Percentiles rank a stretch among this genome's conserved stretches.
Evolutionary conservation across 1,140 invertebrate genomes (phyloP).

Genomic region (Heliothis subflexa): DNA sequence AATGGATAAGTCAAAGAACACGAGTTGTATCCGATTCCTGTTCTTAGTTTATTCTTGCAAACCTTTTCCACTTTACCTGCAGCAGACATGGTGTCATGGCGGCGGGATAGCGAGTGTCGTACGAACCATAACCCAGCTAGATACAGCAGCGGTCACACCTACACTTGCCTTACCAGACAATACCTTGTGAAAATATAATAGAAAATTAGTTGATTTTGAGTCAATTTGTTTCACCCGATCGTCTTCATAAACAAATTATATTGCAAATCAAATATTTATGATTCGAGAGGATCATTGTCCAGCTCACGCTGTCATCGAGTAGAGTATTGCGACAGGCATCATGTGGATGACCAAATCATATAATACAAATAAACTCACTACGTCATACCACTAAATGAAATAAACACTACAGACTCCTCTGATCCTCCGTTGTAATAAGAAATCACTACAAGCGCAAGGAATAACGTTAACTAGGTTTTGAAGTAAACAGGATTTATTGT

Average conservation of each 20-base stretch:
- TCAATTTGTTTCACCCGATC: slow-evolving; percentile 80
- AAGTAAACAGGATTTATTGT: slow-evolving; percentile 74
- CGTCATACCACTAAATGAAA: slow-evolving; percentile 69
- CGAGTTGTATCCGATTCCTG: slow-evolving; percentile 77
- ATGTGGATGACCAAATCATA: slow-evolving; percentile 74
- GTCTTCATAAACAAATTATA: slow-evolving; percentile 68
- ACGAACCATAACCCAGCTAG: slow-evolving; percentile 82
- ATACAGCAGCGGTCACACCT: slow-evolving; percentile 81
- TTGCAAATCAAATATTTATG: slow-evolving; percentile 74
- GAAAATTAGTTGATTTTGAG: slow-evolving; percentile 84
- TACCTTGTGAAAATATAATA: slow-evolving; percentile 86
- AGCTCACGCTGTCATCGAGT: slow-evolving; percentile 72
- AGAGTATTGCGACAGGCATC: slow-evolving; percentile 70
- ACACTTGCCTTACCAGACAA: slow-evolving; percentile 85
- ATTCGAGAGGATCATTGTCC: slow-evolving; percentile 75
- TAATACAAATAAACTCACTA: slow-evolving; percentile 77
- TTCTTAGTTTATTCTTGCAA: slow-evolving; percentile 76
- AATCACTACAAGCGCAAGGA: slow-evolving; percentile 78
- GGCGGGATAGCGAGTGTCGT: slow-evolving; percentile 75
- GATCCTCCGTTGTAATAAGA: slow-evolving; percentile 76
- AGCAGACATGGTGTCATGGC: slow-evolving; percentile 70
- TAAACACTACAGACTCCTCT: slow-evolving; percentile 70
- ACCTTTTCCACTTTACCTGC: slow-evolving; percentile 84
- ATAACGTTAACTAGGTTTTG: slow-evolving; percentile 64
- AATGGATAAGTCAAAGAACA: slow-evolving; percentile 74